phyloP scores from a whole-genome alignment of 2,888 invertebrate genomes.

The Limenitis camilla region DNA sequence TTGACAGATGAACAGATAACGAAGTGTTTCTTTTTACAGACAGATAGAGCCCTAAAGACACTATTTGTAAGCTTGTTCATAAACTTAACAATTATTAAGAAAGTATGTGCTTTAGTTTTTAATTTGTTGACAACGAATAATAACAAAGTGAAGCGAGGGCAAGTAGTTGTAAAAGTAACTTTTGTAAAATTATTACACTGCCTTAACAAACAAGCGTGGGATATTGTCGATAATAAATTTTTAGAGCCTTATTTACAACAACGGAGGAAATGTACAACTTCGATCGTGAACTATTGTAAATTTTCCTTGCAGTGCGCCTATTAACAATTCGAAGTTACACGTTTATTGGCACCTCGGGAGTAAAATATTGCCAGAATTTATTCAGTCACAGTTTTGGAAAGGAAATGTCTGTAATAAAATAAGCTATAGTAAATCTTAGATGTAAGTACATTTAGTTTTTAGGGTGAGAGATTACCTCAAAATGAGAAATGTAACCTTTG shows the following conservation, averaged over 20 bases:
- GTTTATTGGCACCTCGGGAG: slow-evolving; percentile 4
- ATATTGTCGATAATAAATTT: slow-evolving; percentile 24
- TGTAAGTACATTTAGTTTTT: not conserved
- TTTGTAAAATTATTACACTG: not conserved
- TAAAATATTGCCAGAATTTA: not conserved
- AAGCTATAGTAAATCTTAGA: not conserved
- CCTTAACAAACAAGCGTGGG: slow-evolving; percentile 30
- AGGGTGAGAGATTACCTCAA: no score
- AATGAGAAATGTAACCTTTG: no score
- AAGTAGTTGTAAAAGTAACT: not conserved
- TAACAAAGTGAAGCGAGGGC: not conserved
- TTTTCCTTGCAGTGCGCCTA: not conserved
- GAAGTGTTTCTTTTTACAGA: no score
- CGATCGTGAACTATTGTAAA: slow-evolving; percentile 5
- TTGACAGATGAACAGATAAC: no score
- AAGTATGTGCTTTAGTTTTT: no score
- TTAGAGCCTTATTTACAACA: slow-evolving; percentile 8
- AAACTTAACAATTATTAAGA: no score
- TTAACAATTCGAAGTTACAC: slow-evolving; percentile 3
- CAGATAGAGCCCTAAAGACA: no score
- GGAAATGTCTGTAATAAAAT: not conserved
- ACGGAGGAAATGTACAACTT: slow-evolving; percentile 1
- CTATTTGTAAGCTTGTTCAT: no score
- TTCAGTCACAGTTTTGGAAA: not conserved
- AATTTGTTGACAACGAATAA: no score